phyloP scores from a whole-genome alignment of 1,140 invertebrate genomes.

The Aphelinus certus region DNA sequence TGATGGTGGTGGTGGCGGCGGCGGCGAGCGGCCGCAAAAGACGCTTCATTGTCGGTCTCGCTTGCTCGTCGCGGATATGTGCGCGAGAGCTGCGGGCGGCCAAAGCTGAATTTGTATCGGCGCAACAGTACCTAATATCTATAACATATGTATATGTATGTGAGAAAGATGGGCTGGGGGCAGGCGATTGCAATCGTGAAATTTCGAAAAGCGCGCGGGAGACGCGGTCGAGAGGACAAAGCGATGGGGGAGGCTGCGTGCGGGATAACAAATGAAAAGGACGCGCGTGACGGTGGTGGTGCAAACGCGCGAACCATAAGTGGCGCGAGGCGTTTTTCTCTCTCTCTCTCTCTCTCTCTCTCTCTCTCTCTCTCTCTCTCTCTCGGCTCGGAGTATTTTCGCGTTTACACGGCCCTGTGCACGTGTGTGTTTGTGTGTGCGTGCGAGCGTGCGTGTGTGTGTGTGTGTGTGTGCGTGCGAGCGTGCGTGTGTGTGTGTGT shows the following conservation, averaged over 20 bases:
- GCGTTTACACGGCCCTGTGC: constrained; percentile 24
- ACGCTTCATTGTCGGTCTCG: no score
- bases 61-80: no score
- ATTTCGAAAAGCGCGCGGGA: background rate
- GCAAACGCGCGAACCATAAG: constrained; percentile 8
- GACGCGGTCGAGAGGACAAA: background rate
- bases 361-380: constrained; percentile 20
- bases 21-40: no score
- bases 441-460: no score
- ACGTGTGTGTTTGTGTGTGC: background rate
- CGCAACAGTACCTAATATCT: no score
- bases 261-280: constrained; percentile 33
- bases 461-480: no score
- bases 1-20: no score
- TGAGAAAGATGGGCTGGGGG: no score
- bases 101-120: no score
- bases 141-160: no score
- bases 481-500: no score
- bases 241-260: background rate
- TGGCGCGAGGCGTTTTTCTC: constrained; percentile 28
- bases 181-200: background rate
- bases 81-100: no score
- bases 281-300: constrained; percentile 7
- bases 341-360: constrained; percentile 19
- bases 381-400: constrained; percentile 25